Evolutionary conservation across 2,113 vertebrate genomes (phyloP).

Genomic region (Helogale parvula): DNA sequence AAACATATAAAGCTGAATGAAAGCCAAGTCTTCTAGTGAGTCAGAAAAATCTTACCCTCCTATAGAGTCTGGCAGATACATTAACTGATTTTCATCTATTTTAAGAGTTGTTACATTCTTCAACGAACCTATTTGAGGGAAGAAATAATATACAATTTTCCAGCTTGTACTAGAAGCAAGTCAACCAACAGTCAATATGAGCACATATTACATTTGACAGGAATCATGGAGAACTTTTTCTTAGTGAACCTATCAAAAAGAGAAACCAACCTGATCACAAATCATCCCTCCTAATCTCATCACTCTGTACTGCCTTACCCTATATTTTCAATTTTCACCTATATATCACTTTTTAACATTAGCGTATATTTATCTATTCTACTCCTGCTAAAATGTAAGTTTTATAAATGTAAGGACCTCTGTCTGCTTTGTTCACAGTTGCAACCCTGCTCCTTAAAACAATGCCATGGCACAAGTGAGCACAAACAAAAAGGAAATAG

Average conservation of each 20-base stretch:
- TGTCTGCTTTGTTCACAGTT: not conserved
- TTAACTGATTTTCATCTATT: conserved; percentile 98
- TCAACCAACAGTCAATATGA: conserved; percentile 18
- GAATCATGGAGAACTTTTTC: conserved; percentile 42
- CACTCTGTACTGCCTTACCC: not conserved
- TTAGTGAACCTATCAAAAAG: not conserved
- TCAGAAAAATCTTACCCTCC: conserved; percentile 92
- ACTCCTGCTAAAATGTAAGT: not conserved
- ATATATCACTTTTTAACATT: not conserved
- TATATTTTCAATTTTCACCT: not conserved
- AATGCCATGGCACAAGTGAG: not conserved
- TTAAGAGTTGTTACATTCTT: conserved; percentile 96
- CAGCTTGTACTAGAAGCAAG: conserved; percentile 47
- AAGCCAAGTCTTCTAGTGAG: not conserved
- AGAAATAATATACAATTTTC: conserved; percentile 67
- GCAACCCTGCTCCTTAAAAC: not conserved
- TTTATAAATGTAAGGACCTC: not conserved
- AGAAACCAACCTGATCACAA: not conserved
- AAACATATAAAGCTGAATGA: not conserved
- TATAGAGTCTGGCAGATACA: conserved; percentile 95
- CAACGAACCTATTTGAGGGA: conserved; percentile 89
- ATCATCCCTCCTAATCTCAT: not conserved
- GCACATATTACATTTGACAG: conserved; percentile 2
- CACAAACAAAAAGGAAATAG: not conserved
- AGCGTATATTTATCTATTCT: not conserved